Evolutionary conservation across 2,113 vertebrate species (phyloP).

Genomic region (Melanostigma gelatinosum): DNA sequence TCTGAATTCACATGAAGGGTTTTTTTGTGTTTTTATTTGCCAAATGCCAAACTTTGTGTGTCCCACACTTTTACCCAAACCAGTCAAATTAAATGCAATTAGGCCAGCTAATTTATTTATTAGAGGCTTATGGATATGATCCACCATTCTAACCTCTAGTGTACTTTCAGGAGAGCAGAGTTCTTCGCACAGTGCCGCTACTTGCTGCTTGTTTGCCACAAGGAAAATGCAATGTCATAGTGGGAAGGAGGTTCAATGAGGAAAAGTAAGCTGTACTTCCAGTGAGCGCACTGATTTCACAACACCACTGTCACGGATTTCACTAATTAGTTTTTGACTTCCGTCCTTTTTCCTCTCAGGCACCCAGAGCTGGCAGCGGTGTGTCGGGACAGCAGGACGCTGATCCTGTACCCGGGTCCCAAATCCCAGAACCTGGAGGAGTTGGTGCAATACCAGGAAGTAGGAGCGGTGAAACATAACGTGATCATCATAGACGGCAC

Average conservation of each 20-base stretch:
- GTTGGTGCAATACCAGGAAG: slow-evolving; percentile 71
- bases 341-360: slow-evolving; percentile 72
- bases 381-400: slow-evolving; percentile 87
- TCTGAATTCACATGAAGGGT: not conserved
- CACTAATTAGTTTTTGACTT: not conserved
- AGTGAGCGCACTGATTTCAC: not conserved
- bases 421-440: slow-evolving; percentile 89
- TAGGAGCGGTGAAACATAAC: slow-evolving; percentile 78
- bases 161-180: slow-evolving; percentile 89
- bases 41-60: not conserved
- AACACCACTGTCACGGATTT: not conserved
- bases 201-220: slow-evolving; percentile 93
- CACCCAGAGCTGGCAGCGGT: slow-evolving; percentile 90
- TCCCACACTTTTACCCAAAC: not conserved
- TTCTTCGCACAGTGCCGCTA: slow-evolving; percentile 93
- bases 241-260: slow-evolving; percentile 93
- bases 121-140: not conserved
- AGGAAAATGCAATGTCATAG: slow-evolving; percentile 91
- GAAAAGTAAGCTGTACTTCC: slow-evolving; percentile 85
- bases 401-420: slow-evolving; percentile 93
- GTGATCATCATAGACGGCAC: slow-evolving; percentile 96
- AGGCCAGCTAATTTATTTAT: not conserved
- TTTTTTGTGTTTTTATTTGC: not conserved
- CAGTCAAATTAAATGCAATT: not conserved
- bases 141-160: not conserved